Percentiles rank a stretch among this genome's conserved stretches.
These are phyloP conservation scores for Amphiprion percula DNA, from an alignment of 2,113 vertebrate genomes.

Conservation along the genomic window DNA sequence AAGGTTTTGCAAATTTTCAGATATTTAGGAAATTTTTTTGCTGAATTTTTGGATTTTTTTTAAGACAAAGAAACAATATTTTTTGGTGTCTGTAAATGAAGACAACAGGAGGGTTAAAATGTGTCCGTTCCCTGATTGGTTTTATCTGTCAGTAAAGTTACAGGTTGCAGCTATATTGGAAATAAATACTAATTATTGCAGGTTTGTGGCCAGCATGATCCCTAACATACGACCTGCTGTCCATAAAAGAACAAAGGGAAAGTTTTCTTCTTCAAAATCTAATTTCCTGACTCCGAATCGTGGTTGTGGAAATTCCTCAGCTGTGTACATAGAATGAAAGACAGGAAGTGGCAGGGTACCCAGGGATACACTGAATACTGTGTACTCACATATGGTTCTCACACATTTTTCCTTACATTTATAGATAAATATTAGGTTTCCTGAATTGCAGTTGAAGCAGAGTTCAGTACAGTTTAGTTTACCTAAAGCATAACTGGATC, in stretches of 20 bases:
- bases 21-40: too few species aligned
- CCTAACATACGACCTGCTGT: neutral
- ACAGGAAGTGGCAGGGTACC: slow-evolving; percentile 26
- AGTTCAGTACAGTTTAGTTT: neutral
- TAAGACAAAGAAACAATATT: too few species aligned
- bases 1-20: too few species aligned
- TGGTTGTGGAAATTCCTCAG: slow-evolving; percentile 9
- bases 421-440: slow-evolving; percentile 13
- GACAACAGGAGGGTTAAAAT: neutral
- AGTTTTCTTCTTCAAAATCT: neutral
- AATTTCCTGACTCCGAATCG: slow-evolving; percentile 43
- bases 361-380: neutral
- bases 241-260: neutral
- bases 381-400: neutral
- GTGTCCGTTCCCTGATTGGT: neutral
- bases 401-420: neutral
- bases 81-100: too few species aligned
- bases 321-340: slow-evolving; percentile 17
- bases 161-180: neutral
- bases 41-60: too few species aligned
- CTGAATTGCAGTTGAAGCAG: neutral
- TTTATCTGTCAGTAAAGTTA: neutral
- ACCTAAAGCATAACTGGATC: neutral
- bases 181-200: neutral
- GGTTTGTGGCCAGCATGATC: neutral